These are phyloP conservation scores for Melanotaenia boesemani DNA, from an alignment of 2,797 vertebrate species.

Conservation along the genomic window DNA sequence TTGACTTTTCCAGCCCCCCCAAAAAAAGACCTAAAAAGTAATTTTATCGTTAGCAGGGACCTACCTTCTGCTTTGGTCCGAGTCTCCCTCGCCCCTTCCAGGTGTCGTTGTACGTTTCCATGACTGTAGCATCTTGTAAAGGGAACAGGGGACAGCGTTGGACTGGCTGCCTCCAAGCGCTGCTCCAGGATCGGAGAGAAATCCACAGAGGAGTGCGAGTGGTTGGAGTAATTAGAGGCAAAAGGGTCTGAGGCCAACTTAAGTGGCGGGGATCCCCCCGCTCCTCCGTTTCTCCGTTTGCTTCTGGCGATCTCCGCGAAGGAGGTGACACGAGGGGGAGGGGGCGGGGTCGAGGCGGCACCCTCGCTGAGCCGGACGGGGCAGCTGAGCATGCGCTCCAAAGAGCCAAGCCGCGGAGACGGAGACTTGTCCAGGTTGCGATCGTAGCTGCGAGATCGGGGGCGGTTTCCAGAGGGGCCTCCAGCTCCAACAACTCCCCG, in stretches of 20 bases:
- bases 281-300: conserved; percentile 81
- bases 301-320: conserved; percentile 95
- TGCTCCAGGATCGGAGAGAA: conserved; percentile 89
- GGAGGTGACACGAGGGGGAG: conserved; percentile 91
- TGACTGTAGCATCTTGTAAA: conserved; percentile 84
- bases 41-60: background rate
- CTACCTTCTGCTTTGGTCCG: conserved; percentile 79
- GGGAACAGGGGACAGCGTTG: conserved; percentile 81
- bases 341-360: conserved; percentile 48
- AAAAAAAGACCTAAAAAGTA: no score
- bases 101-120: conserved; percentile 71
- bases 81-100: conserved; percentile 59
- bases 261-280: conserved; percentile 80
- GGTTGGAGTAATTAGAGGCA: conserved; percentile 87
- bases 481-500: conserved; percentile 61
- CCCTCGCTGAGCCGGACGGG: conserved; percentile 92
- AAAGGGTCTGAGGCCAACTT: conserved; percentile 84
- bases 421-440: conserved; percentile 91
- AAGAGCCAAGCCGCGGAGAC: conserved; percentile 84
- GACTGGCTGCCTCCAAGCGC: conserved; percentile 75
- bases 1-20: background rate
- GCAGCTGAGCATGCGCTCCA: conserved; percentile 97
- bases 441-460: conserved; percentile 95
- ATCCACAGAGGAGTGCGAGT: conserved; percentile 91
- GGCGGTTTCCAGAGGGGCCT: conserved; percentile 70